These are phyloP conservation scores for Sarcophaga rosellei DNA, from an alignment of 2,888 invertebrate species.

Conservation along the genomic window DNA sequence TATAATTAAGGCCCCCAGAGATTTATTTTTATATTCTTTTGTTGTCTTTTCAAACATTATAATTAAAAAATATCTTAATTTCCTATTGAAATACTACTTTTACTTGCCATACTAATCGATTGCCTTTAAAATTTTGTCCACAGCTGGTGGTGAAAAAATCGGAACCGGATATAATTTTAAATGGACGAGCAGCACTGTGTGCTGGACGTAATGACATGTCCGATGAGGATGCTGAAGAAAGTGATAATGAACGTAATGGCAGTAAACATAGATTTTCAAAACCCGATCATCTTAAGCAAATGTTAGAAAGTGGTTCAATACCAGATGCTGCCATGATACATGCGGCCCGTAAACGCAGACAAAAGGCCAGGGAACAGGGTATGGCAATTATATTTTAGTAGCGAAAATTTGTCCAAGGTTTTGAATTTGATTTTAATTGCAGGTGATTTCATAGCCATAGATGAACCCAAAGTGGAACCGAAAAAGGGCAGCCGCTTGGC, in stretches of 20 bases:
- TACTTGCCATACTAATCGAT: conserved; percentile 47
- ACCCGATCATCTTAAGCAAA: conserved; percentile 89
- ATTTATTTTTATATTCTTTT: no score
- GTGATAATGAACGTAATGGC: conserved; percentile 80
- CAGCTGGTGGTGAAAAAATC: conserved; percentile 84
- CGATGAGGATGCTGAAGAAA: conserved; percentile 84
- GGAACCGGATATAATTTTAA: conserved; percentile 86
- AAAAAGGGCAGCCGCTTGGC: conserved; percentile 85
- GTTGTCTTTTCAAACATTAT: no score
- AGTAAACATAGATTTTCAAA: conserved; percentile 83
- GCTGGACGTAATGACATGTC: conserved; percentile 87
- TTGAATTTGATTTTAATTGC: neutral
- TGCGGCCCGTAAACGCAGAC: conserved; percentile 96
- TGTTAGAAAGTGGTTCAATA: conserved; percentile 93
- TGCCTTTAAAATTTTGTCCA: conserved; percentile 66
- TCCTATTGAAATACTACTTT: neutral
- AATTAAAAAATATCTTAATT: no score
- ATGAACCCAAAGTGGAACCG: conserved; percentile 81
- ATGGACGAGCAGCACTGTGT: conserved; percentile 91
- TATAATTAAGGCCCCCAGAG: no score
- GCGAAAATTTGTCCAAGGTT: neutral
- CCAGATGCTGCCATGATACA: conserved; percentile 99
- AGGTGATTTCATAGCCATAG: conserved; percentile 84
- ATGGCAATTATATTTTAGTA: neutral
- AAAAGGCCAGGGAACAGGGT: conserved; percentile 94